Evolutionary conservation across 2,888 invertebrate genomes (phyloP).

Genomic region (Synanthedon tipuliformis): DNA sequence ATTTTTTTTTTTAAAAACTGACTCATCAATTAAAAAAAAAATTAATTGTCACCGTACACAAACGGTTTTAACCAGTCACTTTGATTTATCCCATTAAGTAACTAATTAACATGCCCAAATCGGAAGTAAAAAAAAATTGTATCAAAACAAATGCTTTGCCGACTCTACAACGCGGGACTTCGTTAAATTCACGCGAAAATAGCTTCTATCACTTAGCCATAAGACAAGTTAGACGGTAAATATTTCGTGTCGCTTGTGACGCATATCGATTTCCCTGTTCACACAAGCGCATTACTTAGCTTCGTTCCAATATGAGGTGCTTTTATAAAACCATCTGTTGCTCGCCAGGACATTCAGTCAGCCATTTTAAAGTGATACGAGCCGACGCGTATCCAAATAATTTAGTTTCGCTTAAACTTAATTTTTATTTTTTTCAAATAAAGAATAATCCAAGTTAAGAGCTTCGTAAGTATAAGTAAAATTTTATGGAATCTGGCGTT

Average conservation of each 20-base stretch:
- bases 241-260: slow-evolving; percentile 9
- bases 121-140: too few relatives aligned
- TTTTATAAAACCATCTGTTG: slow-evolving; percentile 53
- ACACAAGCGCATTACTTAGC: slow-evolving; percentile 40
- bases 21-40: too few relatives aligned
- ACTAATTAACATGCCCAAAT: too few relatives aligned
- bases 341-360: slow-evolving; percentile 40
- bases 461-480: slow-evolving; percentile 12
- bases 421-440: slow-evolving; percentile 26
- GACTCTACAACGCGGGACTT: too few relatives aligned
- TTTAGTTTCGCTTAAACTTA: slow-evolving; percentile 4
- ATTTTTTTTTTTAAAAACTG: too few relatives aligned
- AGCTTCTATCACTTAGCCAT: not conserved
- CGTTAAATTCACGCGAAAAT: too few relatives aligned
- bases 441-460: slow-evolving; percentile 8
- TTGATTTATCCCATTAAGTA: too few relatives aligned
- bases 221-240: too few relatives aligned
- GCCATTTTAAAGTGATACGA: slow-evolving; percentile 35
- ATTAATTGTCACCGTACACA: too few relatives aligned
- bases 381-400: slow-evolving; percentile 28
- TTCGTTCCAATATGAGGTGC: slow-evolving; percentile 1
- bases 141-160: too few relatives aligned
- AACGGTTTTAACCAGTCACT: too few relatives aligned
- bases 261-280: slow-evolving; percentile 42
- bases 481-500: not conserved